Conservation (phyloP, 1,140 invertebrate genomes). For the Drosophila chauvacae region DNA sequence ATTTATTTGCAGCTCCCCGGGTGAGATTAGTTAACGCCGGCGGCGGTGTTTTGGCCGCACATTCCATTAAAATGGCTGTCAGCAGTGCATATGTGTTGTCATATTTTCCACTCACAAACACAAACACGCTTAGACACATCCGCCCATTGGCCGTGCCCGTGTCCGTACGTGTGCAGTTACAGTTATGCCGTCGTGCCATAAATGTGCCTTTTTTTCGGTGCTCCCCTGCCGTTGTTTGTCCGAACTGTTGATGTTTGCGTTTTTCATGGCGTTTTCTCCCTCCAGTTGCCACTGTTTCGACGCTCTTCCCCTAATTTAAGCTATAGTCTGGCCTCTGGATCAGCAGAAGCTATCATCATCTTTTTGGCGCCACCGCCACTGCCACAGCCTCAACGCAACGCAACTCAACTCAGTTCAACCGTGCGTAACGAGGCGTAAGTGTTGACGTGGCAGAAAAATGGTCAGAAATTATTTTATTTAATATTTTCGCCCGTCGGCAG, state of each 20-base stretch:
- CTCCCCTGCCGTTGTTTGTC: constrained; percentile 59
- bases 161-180: constrained; percentile 62
- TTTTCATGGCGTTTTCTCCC: constrained; percentile 61
- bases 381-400: constrained; percentile 19
- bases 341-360: constrained; percentile 34
- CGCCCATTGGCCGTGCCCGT: constrained; percentile 14
- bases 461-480: constrained; percentile 72
- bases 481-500: constrained; percentile 55
- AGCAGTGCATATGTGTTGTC: constrained; percentile 77
- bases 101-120: constrained; percentile 58
- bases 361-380: constrained; percentile 29
- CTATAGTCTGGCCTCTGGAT: constrained; percentile 33
- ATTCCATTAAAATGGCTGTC: constrained; percentile 83
- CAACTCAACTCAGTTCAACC: constrained; percentile 21
- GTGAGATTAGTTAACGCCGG: constrained; percentile 45
- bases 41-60: constrained; percentile 53
- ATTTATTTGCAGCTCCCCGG: constrained; percentile 40
- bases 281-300: constrained; percentile 53
- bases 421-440: constrained; percentile 79
- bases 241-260: constrained; percentile 82
- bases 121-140: constrained; percentile 19
- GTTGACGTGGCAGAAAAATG: constrained; percentile 81
- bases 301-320: constrained; percentile 59
- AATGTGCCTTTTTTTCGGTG: constrained; percentile 68
- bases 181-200: constrained; percentile 65